phyloP scores from a whole-genome alignment of 1,140 invertebrate species.

The Berghia stephanieae region DNA sequence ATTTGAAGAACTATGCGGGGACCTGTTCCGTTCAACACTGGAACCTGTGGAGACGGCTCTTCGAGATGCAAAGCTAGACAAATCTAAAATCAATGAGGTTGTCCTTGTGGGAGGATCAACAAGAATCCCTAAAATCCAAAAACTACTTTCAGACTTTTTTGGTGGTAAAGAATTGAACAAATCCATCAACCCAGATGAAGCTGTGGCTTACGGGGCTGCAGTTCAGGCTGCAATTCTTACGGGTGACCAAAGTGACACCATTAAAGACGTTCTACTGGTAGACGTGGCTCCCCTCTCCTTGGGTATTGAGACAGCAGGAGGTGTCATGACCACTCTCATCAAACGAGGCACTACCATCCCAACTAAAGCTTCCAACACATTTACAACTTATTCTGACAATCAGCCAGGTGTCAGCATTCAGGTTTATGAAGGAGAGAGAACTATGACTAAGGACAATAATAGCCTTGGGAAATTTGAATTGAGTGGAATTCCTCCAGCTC shows the following conservation, averaged over 20 bases:
- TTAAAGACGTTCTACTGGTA: constrained; percentile 62
- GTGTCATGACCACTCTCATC: too few relatives aligned
- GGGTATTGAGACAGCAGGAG: too few relatives aligned
- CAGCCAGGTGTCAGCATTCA: constrained; percentile 77
- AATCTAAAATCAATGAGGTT: too few relatives aligned
- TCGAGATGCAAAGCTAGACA: constrained; percentile 62
- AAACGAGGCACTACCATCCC: too few relatives aligned
- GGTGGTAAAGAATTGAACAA: too few relatives aligned
- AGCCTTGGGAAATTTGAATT: constrained; percentile 91
- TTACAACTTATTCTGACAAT: constrained; percentile 69
- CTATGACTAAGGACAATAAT: constrained; percentile 83
- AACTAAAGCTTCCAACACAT: constrained; percentile 58
- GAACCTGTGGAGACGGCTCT: constrained; percentile 86
- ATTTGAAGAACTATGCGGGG: too few relatives aligned
- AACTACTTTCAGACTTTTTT: too few relatives aligned
- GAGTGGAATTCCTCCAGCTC: constrained; percentile 87
- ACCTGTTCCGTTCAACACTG: constrained; percentile 86
- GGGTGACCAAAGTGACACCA: constrained; percentile 49
- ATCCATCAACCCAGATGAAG: too few relatives aligned
- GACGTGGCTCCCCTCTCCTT: constrained; percentile 63
- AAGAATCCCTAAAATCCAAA: constrained; percentile 83
- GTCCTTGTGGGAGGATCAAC: constrained; percentile 74
- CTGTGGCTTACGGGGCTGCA: too few relatives aligned
- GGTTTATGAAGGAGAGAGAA: constrained; percentile 85
- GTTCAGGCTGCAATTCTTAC: too few relatives aligned